phyloP scores from a whole-genome alignment of 2,888 invertebrate genomes.

The Zaprionus obscuricornis region DNA sequence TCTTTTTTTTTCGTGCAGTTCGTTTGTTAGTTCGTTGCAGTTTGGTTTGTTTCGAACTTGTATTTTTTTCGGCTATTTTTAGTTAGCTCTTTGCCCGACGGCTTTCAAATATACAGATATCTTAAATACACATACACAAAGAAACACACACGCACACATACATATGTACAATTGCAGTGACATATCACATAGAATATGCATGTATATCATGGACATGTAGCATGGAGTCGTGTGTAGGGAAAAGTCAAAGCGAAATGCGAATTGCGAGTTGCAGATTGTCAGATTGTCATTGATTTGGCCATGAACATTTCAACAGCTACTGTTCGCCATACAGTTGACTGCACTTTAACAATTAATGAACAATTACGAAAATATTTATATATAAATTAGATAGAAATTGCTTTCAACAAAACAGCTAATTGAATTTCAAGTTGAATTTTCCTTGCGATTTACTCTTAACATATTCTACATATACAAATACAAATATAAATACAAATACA shows the following conservation, averaged over 20 bases:
- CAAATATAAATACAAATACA: no score
- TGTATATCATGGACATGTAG: constrained; percentile 14
- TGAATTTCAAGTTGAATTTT: neutral
- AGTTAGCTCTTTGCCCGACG: constrained; percentile 34
- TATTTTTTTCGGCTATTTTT: constrained; percentile 42
- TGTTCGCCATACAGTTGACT: constrained; percentile 36
- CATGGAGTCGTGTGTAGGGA: constrained; percentile 1
- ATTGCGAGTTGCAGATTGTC: constrained; percentile 53
- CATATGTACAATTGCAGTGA: constrained; percentile 12
- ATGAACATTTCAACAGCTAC: constrained; percentile 46
- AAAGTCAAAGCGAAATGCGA: constrained; percentile 65
- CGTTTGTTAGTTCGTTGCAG: neutral
- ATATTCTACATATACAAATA: no score
- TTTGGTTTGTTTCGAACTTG: constrained; percentile 39
- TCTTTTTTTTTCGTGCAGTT: constrained; percentile 45
- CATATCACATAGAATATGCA: constrained; percentile 31
- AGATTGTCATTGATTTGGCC: constrained; percentile 61
- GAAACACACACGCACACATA: neutral
- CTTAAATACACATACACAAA: constrained; percentile 13
- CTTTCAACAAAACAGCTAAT: neutral
- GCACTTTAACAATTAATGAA: constrained; percentile 52
- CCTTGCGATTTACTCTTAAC: no score
- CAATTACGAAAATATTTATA: constrained; percentile 22
- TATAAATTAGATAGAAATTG: neutral
- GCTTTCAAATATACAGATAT: constrained; percentile 28